Base-by-base conservation (phyloP, 2,888 invertebrate genomes). In the Cosmia pyralina region DNA sequence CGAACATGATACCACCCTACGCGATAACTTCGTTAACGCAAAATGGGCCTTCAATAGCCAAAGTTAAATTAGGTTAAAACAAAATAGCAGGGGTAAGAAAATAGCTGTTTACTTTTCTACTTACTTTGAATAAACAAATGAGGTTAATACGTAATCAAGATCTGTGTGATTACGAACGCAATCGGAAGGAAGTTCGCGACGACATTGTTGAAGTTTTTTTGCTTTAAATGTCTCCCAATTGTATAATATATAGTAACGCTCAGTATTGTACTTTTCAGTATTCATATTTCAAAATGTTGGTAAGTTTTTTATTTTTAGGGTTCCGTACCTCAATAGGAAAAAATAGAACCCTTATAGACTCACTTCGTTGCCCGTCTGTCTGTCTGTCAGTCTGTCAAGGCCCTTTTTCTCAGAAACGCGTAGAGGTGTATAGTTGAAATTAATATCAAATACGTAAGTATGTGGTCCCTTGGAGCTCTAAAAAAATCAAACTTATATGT, bases 41-140 rank as follows among this genome's bases (percentile, higher is more conserved):
- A 91, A 94, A 94, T 92, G 93, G 90, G 90, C 92, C 92, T 92
- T 89, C 93, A 93, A 94, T 94, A 92, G 94, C 92, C 89, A 92
- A 95, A 95, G 94, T 94, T 94, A 93, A 94, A 94, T 94, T 93
- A 92, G 93, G 93, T 92, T 93, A 92, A 92, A 93, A 92, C 92
- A 91, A 93, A 94, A 93, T 92, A 88, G 91, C 87, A 71, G 86
- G 88, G 87, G 87, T 86, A 88, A 90, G 90, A 89, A 90, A 91
- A 91, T 91, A 88, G 88, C 89, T 90, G 86, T 91, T 90, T 89
- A 88, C 88, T 85, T 88, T 87, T 82, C 72, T 81, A 80, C 81
- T 84, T 86, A 84, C 81, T 88, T 87, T 85, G 77, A 77, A 78
- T 84, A 85, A 87, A 85, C 85, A 86, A 85, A 86, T 87, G 81